Evolutionary conservation across 2,888 invertebrate species (phyloP).

Genomic region (Bursaphelenchus okinawaensis): DNA sequence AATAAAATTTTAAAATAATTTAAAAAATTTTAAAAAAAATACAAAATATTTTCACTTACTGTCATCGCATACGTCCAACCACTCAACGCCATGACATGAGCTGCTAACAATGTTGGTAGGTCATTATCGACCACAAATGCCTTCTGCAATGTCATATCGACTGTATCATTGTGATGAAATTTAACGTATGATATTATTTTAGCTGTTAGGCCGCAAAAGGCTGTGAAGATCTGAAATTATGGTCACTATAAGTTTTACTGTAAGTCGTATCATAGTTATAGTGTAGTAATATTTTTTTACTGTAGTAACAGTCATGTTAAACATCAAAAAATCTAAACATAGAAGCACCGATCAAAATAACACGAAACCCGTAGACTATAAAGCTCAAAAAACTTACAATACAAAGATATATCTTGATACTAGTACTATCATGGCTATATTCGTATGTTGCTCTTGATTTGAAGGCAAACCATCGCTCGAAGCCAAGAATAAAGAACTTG

Average conservation of each 20-base stretch:
- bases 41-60: too few relatives aligned
- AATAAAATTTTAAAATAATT: too few relatives aligned
- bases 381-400: conserved; percentile 4
- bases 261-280: too few relatives aligned
- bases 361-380: not conserved
- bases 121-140: not conserved
- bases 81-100: not conserved
- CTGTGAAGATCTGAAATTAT: not conserved
- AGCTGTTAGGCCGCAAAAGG: not conserved
- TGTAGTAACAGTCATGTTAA: too few relatives aligned
- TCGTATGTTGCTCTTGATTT: conserved; percentile 4
- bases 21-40: too few relatives aligned
- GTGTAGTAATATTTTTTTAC: too few relatives aligned
- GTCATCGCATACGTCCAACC: not conserved
- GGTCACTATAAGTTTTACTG: too few relatives aligned
- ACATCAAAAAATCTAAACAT: too few relatives aligned
- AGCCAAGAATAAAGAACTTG: conserved; percentile 2
- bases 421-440: not conserved
- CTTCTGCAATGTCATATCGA: not conserved
- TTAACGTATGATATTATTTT: not conserved
- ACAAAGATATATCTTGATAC: not conserved
- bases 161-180: not conserved
- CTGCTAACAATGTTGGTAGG: not conserved
- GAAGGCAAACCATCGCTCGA: conserved; percentile 9
- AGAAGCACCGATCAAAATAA: not conserved